Percentiles rank a stretch among this genome's conserved stretches.
Evolutionary conservation across 2,797 vertebrate species (phyloP).

Genomic region (Lepilemur ruficaudatus): DNA sequence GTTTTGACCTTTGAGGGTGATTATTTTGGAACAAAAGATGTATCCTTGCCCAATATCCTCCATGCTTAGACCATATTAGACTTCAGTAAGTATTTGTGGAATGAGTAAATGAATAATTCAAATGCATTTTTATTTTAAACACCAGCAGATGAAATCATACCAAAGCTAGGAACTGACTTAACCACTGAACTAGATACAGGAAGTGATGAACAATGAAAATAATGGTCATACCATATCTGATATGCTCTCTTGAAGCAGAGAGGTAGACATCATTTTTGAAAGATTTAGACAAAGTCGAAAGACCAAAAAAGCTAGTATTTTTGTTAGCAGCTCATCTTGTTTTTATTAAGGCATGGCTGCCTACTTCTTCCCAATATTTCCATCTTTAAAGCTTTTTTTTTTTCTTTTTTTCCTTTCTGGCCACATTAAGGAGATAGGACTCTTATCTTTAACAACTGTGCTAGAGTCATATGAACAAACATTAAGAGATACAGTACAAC

Average conservation of each 20-base stretch:
- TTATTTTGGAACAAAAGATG: conserved; percentile 10
- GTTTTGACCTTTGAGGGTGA: neutral
- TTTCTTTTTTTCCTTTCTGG: neutral
- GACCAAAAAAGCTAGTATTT: neutral
- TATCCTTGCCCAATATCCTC: neutral
- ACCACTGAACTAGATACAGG: neutral
- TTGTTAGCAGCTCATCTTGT: neutral
- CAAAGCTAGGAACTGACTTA: conserved; percentile 15
- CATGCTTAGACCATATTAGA: neutral
- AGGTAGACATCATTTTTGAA: neutral
- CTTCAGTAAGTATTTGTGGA: conserved; percentile 39
- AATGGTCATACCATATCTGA: neutral
- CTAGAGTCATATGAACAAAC: neutral
- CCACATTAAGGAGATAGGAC: neutral
- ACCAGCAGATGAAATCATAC: conserved; percentile 43
- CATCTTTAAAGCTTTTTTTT: neutral
- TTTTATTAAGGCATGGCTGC: neutral
- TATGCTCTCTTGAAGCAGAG: neutral
- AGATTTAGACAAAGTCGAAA: neutral
- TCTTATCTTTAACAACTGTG: neutral
- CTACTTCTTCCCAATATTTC: neutral
- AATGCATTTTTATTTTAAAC: conserved; percentile 51
- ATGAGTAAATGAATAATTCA: conserved; percentile 38
- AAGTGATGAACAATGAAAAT: conserved; percentile 26
- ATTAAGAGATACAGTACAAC: neutral